Conservation (phyloP, 2,888 invertebrate species). For the Tenthredo scrophulariae region DNA sequence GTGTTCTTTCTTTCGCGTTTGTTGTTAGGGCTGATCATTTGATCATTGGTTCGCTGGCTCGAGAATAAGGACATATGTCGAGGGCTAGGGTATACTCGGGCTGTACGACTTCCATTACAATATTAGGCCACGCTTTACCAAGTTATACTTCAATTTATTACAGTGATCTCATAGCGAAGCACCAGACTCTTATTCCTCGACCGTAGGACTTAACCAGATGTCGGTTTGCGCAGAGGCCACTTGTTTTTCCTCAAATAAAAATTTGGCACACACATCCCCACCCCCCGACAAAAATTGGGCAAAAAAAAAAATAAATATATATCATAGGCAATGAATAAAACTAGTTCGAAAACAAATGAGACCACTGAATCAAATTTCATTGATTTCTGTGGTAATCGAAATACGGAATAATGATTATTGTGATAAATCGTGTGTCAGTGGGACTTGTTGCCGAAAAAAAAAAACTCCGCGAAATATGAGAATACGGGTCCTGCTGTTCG, state of each 20-base stretch:
- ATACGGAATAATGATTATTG: not conserved
- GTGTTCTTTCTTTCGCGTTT: slow-evolving; percentile 23
- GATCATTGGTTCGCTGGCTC: slow-evolving; percentile 72
- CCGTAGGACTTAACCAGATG: slow-evolving; percentile 32
- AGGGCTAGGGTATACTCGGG: slow-evolving; percentile 48
- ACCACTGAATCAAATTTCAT: not conserved
- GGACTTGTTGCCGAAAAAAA: slow-evolving; percentile 37
- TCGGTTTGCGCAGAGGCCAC: slow-evolving; percentile 45
- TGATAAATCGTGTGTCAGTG: slow-evolving; percentile 19
- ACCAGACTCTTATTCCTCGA: slow-evolving; percentile 9
- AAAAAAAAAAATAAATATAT: not conserved
- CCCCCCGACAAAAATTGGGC: not conserved
- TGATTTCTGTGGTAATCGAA: not conserved
- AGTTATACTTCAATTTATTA: slow-evolving; percentile 46
- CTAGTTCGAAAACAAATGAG: not conserved
- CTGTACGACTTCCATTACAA: slow-evolving; percentile 40
- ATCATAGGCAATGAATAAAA: not conserved
- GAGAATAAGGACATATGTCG: slow-evolving; percentile 74
- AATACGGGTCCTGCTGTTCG: slow-evolving; percentile 20
- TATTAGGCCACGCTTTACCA: slow-evolving; percentile 43
- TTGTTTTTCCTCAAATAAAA: slow-evolving; percentile 44
- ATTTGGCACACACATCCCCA: not conserved
- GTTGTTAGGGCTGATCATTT: slow-evolving; percentile 67
- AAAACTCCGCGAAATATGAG: not conserved
- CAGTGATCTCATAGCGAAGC: slow-evolving; percentile 40